phyloP scores from a whole-genome alignment of 2,888 invertebrate species.

The Panorpa germanica region DNA sequence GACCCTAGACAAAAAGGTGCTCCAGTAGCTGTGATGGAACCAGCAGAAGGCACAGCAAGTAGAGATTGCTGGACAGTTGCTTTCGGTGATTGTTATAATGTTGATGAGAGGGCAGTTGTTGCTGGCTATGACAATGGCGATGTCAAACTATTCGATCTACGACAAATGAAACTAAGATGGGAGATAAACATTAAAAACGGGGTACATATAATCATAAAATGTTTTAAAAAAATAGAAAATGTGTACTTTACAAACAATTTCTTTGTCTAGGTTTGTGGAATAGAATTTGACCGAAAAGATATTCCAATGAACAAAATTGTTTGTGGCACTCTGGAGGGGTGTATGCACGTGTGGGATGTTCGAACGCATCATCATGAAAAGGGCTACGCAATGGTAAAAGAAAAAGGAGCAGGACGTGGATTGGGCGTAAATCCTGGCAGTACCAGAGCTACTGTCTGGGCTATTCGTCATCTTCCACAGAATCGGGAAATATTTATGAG shows the following conservation, averaged over 20 bases:
- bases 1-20: constrained; percentile 76
- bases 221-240: constrained; percentile 2
- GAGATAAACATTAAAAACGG: constrained; percentile 87
- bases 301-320: constrained; percentile 91
- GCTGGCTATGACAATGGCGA: constrained; percentile 96
- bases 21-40: constrained; percentile 81
- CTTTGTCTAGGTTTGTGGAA: constrained; percentile 42
- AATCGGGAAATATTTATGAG: constrained; percentile 86
- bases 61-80: constrained; percentile 90
- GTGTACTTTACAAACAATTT: neutral
- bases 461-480: constrained; percentile 75
- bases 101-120: constrained; percentile 66
- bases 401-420: constrained; percentile 23
- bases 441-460: constrained; percentile 70
- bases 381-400: constrained; percentile 54
- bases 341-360: constrained; percentile 75
- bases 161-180: constrained; percentile 69
- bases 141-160: constrained; percentile 80
- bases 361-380: constrained; percentile 72
- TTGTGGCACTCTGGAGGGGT: constrained; percentile 80
- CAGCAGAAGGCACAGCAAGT: constrained; percentile 42
- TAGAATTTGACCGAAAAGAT: constrained; percentile 85
- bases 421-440: constrained; percentile 24
- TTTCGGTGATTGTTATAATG: constrained; percentile 81
- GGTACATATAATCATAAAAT: constrained; percentile 25